Base-by-base conservation (phyloP, 2,797 vertebrate genomes). In the Amblyraja radiata region DNA sequence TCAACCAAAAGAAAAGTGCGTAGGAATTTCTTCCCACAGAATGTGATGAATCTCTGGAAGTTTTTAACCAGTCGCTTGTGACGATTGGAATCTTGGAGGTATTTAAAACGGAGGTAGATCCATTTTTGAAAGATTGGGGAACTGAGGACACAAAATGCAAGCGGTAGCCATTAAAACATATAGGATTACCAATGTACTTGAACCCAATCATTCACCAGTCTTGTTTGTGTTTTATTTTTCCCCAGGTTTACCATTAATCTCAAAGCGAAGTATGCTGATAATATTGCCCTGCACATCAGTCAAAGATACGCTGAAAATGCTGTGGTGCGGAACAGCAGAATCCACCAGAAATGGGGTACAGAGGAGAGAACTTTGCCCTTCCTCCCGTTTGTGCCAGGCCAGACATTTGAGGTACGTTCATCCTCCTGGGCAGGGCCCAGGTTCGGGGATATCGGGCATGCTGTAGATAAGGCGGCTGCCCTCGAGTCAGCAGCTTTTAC, bases 161-260 rank as follows among this genome's bases (percentile, higher is more conserved):
- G 65, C 16, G 1, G 65, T 1, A 68, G 0, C 10, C 65, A 68
- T 68, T 16, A 68, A 68, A 68, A 68, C 46, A 5, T 5, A 54
- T 2, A 16, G 9, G 65, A 68, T 68, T 68, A 68, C 65, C 65
- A 68, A 68, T 68, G 65, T 68, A 2, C 65, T 68, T 68, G 65
- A 14, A 61, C 61, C 11, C 1, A 86, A 63, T 88, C 61, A 65
- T 10, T n/a, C 32, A 65, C 63, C 1, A n/a, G 81, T 13, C 25
- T 11, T 58, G 5, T 11, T 28, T 21, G n/a, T 65, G 28, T 32
- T 86, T 9, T 88, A 0, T n/a, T 76, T 5, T 14, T 7, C 71
- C 39, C 36, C 93, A 96, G 96, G 93, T 96, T 96, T 93, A 77
- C 94, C 28, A 93, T 96, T 93, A 95, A 95, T 81, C 93, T 96